phyloP scores from a whole-genome alignment of 30 jellyfish, hydroid and myxozoan genomes.

The Sanderia malayensis region DNA sequence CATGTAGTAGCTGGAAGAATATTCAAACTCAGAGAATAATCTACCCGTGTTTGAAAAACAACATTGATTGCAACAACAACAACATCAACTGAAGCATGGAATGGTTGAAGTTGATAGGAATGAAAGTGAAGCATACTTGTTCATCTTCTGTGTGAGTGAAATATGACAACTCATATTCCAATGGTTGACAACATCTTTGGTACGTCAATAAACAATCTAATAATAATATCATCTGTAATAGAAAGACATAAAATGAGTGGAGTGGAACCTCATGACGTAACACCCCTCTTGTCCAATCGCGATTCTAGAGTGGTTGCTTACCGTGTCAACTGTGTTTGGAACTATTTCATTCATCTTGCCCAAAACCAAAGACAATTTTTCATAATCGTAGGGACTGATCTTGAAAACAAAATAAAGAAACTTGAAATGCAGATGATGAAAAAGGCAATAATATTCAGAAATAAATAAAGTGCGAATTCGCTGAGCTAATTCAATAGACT shows the following conservation, averaged over 20 bases:
- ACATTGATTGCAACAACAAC: no score
- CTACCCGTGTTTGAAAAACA: no score
- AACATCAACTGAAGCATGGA: no score
- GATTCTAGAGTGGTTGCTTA: background rate
- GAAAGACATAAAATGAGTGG: background rate
- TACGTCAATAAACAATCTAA: slow-evolving; percentile 22
- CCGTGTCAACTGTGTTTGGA: slow-evolving; percentile 33
- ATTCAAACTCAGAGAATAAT: no score
- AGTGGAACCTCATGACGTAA: no score
- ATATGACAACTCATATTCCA: slow-evolving; percentile 39
- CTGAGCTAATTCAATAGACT: no score
- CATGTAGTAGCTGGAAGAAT: slow-evolving; percentile 64
- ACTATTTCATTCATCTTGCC: slow-evolving; percentile 20
- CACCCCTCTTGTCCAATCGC: background rate
- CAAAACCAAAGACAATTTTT: slow-evolving; percentile 58
- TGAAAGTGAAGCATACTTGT: no score
- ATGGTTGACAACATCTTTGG: slow-evolving; percentile 41
- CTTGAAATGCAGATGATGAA: no score
- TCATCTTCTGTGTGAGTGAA: slow-evolving; percentile 53
- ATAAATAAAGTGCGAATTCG: no score
- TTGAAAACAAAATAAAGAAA: slow-evolving; percentile 12
- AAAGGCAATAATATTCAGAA: no score
- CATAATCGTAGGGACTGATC: slow-evolving; percentile 96
- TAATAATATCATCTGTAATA: slow-evolving; percentile 14
- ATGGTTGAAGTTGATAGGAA: no score